Conservation (phyloP, 1,140 invertebrate species). For the Lanistes nyassanus region DNA sequence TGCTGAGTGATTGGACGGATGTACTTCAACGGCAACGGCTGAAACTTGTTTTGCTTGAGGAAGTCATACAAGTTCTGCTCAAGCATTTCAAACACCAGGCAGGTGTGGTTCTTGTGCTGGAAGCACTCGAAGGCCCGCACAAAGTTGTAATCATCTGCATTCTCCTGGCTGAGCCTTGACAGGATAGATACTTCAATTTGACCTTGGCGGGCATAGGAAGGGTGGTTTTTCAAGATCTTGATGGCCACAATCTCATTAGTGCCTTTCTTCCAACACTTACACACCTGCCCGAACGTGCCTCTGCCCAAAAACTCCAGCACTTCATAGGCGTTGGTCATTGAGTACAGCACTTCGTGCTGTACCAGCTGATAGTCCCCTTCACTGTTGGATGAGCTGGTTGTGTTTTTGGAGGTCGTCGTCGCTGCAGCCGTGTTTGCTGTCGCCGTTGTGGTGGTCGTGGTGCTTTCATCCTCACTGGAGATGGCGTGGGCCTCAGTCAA, state of each 20-base stretch:
- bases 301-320: constrained; percentile 98
- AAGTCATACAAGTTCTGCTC: constrained; percentile 99
- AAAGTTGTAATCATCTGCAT: constrained; percentile 98
- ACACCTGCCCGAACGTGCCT: constrained; percentile 99
- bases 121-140: constrained; percentile 99
- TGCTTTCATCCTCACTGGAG: constrained; percentile 62
- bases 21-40: constrained; percentile 95
- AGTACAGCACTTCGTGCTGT: constrained; percentile 97
- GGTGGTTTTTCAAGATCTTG: constrained; percentile 99
- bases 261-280: constrained; percentile 99
- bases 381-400: constrained; percentile 70
- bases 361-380: constrained; percentile 98
- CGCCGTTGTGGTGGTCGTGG: constrained; percentile 77
- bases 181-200: constrained; percentile 98
- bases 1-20: constrained; percentile 99
- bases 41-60: constrained; percentile 99
- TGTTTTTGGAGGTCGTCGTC: constrained; percentile 81
- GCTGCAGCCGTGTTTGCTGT: constrained; percentile 78
- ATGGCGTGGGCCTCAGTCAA: constrained; percentile 57
- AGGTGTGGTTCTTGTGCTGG: constrained; percentile 99
- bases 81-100: constrained; percentile 99
- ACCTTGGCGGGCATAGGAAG: constrained; percentile 98
- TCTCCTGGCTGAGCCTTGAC: constrained; percentile 97
- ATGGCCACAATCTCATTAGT: constrained; percentile 99
- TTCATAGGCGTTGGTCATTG: constrained; percentile 89